Conservation (phyloP, 2,113 vertebrate genomes). For the Rattus rattus region DNA sequence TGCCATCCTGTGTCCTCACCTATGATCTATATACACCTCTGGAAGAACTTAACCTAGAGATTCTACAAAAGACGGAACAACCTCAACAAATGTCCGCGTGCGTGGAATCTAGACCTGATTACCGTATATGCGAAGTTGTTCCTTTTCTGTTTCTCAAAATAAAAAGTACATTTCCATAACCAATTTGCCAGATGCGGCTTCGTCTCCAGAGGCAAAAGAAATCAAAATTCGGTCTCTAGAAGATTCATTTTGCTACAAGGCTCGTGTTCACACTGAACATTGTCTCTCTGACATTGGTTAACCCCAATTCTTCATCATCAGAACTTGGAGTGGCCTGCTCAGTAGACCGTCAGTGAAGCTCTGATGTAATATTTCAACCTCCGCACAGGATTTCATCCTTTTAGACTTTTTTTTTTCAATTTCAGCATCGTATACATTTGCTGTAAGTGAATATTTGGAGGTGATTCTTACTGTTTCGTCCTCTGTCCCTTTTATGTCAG, state of each 20-base stretch:
- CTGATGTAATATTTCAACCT: not conserved
- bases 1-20: not conserved
- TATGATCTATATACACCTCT: not conserved
- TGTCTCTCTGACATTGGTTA: constrained; percentile 22
- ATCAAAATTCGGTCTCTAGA: constrained; percentile 32
- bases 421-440: not conserved
- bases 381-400: not conserved
- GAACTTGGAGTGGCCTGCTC: constrained; percentile 18
- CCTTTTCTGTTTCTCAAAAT: constrained; percentile 24
- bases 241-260: constrained; percentile 22
- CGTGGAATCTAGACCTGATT: constrained; percentile 36
- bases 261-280: not conserved
- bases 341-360: not conserved
- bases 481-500: constrained; percentile 1
- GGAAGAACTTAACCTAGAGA: constrained; percentile 32
- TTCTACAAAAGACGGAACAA: not conserved
- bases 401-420: not conserved
- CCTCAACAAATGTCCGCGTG: not conserved
- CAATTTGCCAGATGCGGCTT: not conserved
- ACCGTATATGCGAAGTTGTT: not conserved
- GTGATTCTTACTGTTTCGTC: constrained; percentile 13
- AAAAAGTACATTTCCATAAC: not conserved
- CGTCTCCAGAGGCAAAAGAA: not conserved
- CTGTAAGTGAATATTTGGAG: constrained; percentile 12
- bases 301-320: constrained; percentile 1